Evolutionary conservation across 1,140 invertebrate genomes (phyloP), one percentile per base, ranked within the genome.

Genomic region (Drosophila ercepeae): DNA sequence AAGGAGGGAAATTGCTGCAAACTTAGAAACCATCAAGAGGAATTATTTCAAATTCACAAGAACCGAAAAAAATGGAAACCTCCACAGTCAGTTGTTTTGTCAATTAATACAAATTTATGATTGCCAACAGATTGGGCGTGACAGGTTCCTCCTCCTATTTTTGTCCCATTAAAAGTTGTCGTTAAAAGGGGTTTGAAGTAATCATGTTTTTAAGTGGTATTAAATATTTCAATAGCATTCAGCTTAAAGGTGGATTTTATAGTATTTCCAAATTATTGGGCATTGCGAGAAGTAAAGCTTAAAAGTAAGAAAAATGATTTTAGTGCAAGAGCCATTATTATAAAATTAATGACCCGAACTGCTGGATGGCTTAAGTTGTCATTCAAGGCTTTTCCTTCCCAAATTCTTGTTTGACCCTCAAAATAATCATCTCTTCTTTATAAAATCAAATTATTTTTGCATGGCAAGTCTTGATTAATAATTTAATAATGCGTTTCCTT

Each of bases 41-140:
- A 57, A 74, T 58, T 63, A 55, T 68, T 44, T 57, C 23, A 58
- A 52, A 51, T 48, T 49, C 52, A 34, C n/a, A 42, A 42, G 13
- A 42, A 79, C 69, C n/a, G n/a, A n/a, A 32, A 32, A 11, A 32
- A 32, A 2, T 0, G 29, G 4, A 75, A 78, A 78, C 67, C 71
- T 45, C 60, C 57, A 14, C 71, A 63, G 50, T 57, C 79, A 83
- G 82, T 83, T 84, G 79, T 72, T 71, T 71, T 72, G 75, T 73
- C 79, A 84, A 84, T 84, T 84, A 84, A 84, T 49, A 64, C 84
- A 39, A 84, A 84, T 71, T 84, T 84, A 84, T 60, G 65, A 84
- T 84, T 84, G 45, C 41, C 67, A 70, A 67, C 34, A 55, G 55
- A 41, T 39, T 29, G 6, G 39, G 36, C 44, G 44, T 42, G 72